A percentile compares a stretch with the other conserved stretches of the same genome.
Conservation (phyloP, 2,888 invertebrate genomes). For the Chydorus sphaericus region DNA sequence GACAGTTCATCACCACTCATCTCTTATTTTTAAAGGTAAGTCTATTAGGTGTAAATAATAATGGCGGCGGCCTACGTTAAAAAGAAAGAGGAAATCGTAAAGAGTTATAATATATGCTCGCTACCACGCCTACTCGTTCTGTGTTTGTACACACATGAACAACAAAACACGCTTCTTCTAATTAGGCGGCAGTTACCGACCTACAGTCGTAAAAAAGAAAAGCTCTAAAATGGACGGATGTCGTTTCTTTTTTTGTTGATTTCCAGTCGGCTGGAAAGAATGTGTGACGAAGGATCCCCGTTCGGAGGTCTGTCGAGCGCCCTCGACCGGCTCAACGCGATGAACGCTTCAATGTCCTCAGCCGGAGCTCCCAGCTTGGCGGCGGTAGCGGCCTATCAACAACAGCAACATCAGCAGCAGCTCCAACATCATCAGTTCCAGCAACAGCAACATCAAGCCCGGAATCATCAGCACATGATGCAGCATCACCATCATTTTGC, state of each 20-base stretch:
- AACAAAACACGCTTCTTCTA: neutral
- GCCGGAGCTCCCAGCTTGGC: slow-evolving; percentile 9
- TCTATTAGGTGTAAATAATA: too few species aligned
- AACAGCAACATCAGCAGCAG: slow-evolving; percentile 9
- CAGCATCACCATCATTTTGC: slow-evolving; percentile 10
- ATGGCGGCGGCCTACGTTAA: too few species aligned
- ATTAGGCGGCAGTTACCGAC: slow-evolving; percentile 2
- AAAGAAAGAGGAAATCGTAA: too few species aligned
- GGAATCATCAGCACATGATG: neutral
- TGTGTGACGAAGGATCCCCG: slow-evolving; percentile 9
- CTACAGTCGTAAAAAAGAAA: neutral
- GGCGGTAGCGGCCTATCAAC: slow-evolving; percentile 10
- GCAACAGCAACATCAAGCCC: slow-evolving; percentile 4
- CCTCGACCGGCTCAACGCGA: slow-evolving; percentile 8
- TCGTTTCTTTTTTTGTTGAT: too few species aligned
- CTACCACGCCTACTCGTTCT: slow-evolving; percentile 3
- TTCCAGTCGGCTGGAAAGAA: too few species aligned
- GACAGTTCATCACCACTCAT: too few species aligned
- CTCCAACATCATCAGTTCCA: neutral
- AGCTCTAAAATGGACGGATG: too few species aligned
- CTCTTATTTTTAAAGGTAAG: too few species aligned
- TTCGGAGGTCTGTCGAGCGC: slow-evolving; percentile 9
- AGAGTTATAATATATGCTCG: neutral
- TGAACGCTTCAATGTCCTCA: slow-evolving; percentile 11
- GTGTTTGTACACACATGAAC: neutral